Evolutionary conservation across 1,140 invertebrate species (phyloP).

Genomic region (Cyphomyrmex costatus): DNA sequence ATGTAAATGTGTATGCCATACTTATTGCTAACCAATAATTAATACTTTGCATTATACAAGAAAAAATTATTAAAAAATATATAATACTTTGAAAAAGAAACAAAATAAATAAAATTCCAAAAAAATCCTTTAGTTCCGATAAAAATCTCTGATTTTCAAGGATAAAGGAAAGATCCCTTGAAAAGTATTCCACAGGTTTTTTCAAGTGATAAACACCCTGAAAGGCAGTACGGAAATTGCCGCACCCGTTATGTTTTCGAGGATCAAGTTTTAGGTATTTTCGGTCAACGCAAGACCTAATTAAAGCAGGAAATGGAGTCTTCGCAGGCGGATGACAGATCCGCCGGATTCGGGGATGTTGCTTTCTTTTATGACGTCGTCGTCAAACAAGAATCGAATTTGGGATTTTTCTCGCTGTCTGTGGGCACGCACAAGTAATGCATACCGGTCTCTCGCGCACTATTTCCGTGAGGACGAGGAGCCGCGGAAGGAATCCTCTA

Average conservation of each 20-base stretch:
- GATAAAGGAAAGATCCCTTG: no score
- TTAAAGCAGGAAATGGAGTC: neutral
- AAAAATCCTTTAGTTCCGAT: no score
- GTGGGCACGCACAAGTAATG: slow-evolving; percentile 4
- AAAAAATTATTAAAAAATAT: no score
- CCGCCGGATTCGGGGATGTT: neutral
- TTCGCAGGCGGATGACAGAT: neutral
- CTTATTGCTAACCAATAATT: no score
- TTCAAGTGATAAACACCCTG: no score
- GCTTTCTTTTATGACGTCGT: neutral
- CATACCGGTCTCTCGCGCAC: slow-evolving; percentile 46
- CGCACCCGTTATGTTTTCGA: neutral
- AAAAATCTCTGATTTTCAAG: no score
- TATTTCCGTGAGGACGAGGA: slow-evolving; percentile 17
- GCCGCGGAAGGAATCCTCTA: neutral
- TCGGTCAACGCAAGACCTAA: neutral
- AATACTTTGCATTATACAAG: no score
- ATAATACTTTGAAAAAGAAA: no score
- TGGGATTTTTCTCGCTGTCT: neutral
- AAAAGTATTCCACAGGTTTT: no score
- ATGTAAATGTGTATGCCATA: no score
- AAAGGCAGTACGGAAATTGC: neutral
- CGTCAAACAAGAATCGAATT: neutral
- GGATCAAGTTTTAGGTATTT: neutral
- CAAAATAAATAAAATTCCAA: no score